Percentiles rank a stretch among this genome's conserved stretches.
Conservation (phyloP, 2,888 invertebrate species). For the Lasius platythorax region DNA sequence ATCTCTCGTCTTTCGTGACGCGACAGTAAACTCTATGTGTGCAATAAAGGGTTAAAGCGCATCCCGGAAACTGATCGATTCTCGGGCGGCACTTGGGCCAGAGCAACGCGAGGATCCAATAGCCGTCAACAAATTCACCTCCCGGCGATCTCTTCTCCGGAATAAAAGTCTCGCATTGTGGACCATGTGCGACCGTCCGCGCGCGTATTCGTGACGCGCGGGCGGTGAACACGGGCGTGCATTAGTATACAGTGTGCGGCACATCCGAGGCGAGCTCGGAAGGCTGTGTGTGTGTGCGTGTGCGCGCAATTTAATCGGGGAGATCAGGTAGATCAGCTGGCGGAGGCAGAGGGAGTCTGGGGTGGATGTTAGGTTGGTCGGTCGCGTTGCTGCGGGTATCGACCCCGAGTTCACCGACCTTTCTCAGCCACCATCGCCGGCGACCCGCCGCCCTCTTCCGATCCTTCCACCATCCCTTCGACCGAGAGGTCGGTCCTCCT, state of each 20-base stretch:
- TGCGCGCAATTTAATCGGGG: constrained; percentile 73
- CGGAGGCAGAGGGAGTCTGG: constrained; percentile 76
- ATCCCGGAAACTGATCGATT: constrained; percentile 8
- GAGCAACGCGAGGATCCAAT: neutral
- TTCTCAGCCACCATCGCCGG: constrained; percentile 77
- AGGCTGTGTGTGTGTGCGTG: constrained; percentile 46
- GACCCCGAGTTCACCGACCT: constrained; percentile 83
- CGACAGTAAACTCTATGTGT: neutral
- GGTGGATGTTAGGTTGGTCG: constrained; percentile 78
- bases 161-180: constrained; percentile 43
- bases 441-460: constrained; percentile 75
- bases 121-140: constrained; percentile 32
- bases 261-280: neutral
- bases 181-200: constrained; percentile 19
- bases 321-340: constrained; percentile 79
- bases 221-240: neutral
- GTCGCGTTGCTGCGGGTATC: constrained; percentile 80
- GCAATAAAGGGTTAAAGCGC: neutral
- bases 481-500: constrained; percentile 54
- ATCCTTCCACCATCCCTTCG: constrained; percentile 66
- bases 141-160: constrained; percentile 27
- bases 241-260: neutral
- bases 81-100: neutral
- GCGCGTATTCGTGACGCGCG: neutral
- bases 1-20: neutral